These are phyloP conservation scores for Acanthis flammea DNA, from an alignment of 2,797 vertebrate genomes.

Conservation along the genomic window DNA sequence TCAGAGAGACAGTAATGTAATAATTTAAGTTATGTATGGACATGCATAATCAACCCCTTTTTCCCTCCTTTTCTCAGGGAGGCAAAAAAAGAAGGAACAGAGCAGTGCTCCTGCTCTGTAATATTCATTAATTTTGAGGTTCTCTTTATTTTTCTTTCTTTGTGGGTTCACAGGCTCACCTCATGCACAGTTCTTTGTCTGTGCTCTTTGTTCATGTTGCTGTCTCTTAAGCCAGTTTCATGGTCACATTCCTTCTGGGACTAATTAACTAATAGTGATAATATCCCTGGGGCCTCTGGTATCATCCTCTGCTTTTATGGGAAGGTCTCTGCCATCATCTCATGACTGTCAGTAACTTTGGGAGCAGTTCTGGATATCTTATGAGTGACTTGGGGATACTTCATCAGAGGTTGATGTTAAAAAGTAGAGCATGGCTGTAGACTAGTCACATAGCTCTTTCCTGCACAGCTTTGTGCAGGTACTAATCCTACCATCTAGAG, in stretches of 20 bases:
- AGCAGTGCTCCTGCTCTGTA: neutral
- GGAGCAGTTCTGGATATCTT: neutral
- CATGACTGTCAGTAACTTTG: neutral
- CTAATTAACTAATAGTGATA: neutral
- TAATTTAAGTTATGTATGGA: neutral
- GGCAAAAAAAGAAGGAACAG: neutral
- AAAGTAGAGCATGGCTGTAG: neutral
- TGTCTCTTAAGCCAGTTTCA: neutral
- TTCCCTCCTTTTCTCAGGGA: neutral
- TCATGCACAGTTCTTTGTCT: neutral
- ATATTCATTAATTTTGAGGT: neutral
- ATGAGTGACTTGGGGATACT: neutral
- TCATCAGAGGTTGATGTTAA: neutral
- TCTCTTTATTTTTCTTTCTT: neutral
- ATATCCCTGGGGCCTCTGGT: neutral
- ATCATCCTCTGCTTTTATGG: neutral
- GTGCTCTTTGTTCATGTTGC: neutral
- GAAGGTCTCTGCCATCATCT: neutral
- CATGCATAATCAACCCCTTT: neutral
- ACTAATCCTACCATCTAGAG: neutral
- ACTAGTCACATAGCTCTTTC: neutral
- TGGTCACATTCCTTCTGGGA: neutral
- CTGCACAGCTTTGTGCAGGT: neutral
- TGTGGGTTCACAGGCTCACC: neutral
- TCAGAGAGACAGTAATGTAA: neutral